Conservation (phyloP, 1,140 invertebrate species). For the Akabosia matsudoensis region DNA sequence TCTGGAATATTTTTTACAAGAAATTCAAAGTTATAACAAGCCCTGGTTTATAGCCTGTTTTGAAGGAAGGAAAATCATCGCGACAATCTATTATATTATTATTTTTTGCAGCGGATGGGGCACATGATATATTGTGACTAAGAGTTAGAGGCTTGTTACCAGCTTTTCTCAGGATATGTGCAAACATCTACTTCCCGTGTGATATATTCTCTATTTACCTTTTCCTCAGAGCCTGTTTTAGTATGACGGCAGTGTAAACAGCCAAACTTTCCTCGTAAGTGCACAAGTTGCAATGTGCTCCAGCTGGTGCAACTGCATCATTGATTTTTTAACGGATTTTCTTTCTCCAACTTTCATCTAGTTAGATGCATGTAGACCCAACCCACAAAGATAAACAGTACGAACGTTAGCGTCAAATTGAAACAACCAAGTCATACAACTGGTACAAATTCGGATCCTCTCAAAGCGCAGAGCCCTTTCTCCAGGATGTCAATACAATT, state of each 20-base stretch:
- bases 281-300: not conserved
- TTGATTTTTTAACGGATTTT: not conserved
- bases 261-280: not conserved
- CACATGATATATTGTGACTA: constrained; percentile 18
- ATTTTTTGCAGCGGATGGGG: not conserved
- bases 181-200: not conserved
- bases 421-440: no score
- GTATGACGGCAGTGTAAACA: not conserved
- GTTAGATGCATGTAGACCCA: not conserved
- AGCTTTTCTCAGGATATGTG: not conserved
- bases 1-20: not conserved
- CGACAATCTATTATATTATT: constrained; percentile 15
- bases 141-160: constrained; percentile 12
- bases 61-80: not conserved
- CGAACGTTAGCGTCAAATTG: no score
- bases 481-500: constrained; percentile 20
- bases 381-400: not conserved
- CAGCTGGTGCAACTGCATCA: not conserved
- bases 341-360: not conserved
- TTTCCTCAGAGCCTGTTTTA: not conserved
- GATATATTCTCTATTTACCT: constrained; percentile 11
- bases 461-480: not conserved
- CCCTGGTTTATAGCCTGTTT: not conserved
- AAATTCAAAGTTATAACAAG: not conserved
- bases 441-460: no score